Evolutionary conservation across 2,113 vertebrate species (phyloP).

Genomic region (Cricetomys ansorgei): DNA sequence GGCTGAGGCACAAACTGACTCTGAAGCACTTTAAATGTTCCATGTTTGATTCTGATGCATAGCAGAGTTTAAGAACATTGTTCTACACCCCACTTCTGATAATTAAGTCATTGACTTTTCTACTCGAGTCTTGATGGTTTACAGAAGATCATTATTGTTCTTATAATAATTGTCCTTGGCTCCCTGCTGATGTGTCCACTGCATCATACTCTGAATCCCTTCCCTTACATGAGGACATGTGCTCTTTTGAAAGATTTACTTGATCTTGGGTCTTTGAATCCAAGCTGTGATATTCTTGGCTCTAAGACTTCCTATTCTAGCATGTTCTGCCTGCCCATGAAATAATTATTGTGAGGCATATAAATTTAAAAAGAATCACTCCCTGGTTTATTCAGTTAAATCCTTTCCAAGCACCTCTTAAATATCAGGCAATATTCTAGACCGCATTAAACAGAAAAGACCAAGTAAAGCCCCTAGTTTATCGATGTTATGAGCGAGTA

Average conservation of each 20-base stretch:
- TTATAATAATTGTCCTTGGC: neutral
- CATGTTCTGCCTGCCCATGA: neutral
- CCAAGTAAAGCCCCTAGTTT: neutral
- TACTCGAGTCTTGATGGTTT: neutral
- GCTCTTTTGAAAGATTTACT: slow-evolving; percentile 29
- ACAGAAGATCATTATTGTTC: neutral
- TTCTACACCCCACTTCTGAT: neutral
- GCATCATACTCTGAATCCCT: neutral
- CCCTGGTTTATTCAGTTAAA: neutral
- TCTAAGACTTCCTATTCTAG: neutral
- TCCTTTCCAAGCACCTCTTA: neutral
- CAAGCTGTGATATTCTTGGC: neutral
- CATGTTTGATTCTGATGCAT: neutral
- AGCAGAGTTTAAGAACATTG: neutral
- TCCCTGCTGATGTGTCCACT: too few species aligned
- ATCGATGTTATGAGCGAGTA: neutral
- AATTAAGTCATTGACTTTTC: neutral
- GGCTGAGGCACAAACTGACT: neutral
- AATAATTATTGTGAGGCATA: neutral
- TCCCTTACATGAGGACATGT: neutral
- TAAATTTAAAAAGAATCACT: neutral
- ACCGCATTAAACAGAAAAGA: neutral
- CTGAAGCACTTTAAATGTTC: neutral
- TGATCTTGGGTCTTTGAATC: neutral
- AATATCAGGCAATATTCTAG: neutral